These are phyloP conservation scores for Ctenosaura bakeri DNA, from an alignment of 2,797 vertebrate species.

Conservation along the genomic window DNA sequence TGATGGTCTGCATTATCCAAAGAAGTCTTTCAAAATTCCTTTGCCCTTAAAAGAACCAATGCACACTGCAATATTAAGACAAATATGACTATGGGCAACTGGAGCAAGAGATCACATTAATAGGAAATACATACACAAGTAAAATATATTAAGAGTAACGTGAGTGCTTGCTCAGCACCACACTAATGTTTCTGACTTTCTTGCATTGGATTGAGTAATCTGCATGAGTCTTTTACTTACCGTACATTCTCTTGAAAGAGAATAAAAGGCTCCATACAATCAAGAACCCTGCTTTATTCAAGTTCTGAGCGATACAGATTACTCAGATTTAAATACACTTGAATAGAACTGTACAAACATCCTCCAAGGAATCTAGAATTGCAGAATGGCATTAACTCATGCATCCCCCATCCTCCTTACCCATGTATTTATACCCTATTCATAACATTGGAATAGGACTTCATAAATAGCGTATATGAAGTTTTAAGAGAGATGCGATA, in stretches of 20 bases:
- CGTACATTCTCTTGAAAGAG: background rate
- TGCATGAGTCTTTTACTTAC: background rate
- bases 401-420: background rate
- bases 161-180: background rate
- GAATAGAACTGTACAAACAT: background rate
- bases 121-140: too few relatives aligned
- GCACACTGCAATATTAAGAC: background rate
- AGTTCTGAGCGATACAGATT: background rate
- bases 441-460: background rate
- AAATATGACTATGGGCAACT: background rate
- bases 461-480: background rate
- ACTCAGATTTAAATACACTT: too few relatives aligned
- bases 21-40: background rate
- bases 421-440: background rate
- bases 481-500: background rate
- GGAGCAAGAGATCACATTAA: background rate
- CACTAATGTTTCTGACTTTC: background rate
- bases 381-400: background rate
- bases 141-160: too few relatives aligned
- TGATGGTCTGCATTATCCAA: background rate
- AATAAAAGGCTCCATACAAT: background rate
- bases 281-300: background rate
- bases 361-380: background rate
- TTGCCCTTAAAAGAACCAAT: background rate
- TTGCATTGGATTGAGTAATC: background rate